Evolutionary conservation across 2,888 invertebrate species (phyloP), one percentile per base, ranked within the genome.

Genomic region (Coecobrya sp.): DNA sequence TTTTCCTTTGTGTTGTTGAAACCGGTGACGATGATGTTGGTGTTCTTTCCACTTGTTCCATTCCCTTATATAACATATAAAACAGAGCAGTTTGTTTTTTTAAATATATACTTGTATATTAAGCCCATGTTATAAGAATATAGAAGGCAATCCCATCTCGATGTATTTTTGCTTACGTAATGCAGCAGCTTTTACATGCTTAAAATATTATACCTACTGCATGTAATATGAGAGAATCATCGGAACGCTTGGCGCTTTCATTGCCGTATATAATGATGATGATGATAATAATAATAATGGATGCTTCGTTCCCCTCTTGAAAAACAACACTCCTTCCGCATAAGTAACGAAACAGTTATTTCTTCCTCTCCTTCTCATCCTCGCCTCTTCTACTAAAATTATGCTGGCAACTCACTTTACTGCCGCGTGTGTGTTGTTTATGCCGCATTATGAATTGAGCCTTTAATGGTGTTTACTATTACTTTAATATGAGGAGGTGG

Each of bases 381-480:
- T 10, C 13, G 49, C 11, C 27, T 27, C 27, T 0, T 65, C 65
- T 65, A 65, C 13, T 11, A 65, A 27, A 65, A 65, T 65, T 27
- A 65, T 65, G 65, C 27, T 16, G 13, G 19, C 70, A 36, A n/a
- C 16, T 36, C n/a, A 70, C 36, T 70, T 70, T 36, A n/a, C 36
- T 36, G 10, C 36, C n/a, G 5, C 36, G 70, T 70, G 36, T 70
- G 27, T 65, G 65, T 27, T 1, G 7, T 70, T 36, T 30, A 70
- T 70, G 30, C 36, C 36, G 2, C n/a, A 0, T 36, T 70, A 70
- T 70, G 36, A 36, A 70, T 70, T 70, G 36, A 36, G 70, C 36
- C n/a, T 36, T 70, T 70, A 70, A 70, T 70, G 70, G 70, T 70
- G 36, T 36, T 70, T 70, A 30, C 70, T n/a, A 70, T 70, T 70